These are phyloP conservation scores for Amphibalanus amphitrite DNA, from an alignment of 1,140 invertebrate genomes.

Conservation along the genomic window DNA sequence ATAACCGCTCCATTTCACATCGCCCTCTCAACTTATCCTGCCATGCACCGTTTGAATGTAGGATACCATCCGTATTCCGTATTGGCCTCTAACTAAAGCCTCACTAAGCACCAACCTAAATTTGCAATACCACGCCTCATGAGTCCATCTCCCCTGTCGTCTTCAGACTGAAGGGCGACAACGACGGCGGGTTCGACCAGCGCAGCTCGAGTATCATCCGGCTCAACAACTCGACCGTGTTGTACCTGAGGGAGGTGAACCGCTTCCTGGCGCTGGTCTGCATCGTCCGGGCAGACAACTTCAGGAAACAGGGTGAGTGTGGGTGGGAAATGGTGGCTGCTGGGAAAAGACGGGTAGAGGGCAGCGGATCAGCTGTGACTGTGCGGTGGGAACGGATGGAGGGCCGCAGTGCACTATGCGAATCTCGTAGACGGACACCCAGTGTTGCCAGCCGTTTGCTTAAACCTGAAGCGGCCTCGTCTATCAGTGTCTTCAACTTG, in stretches of 20 bases:
- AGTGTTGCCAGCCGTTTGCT: not conserved
- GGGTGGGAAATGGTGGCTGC: not conserved
- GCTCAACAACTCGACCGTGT: slow-evolving; percentile 89
- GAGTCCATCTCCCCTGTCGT: not conserved
- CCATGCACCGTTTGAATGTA: not conserved
- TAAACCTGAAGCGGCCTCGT: slow-evolving; percentile 8
- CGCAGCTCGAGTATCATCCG: slow-evolving; percentile 92
- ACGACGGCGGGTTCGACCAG: slow-evolving; percentile 75
- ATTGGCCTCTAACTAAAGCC: not conserved
- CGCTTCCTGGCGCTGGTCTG: slow-evolving; percentile 93
- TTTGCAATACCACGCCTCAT: not conserved
- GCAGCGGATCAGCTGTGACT: slow-evolving; percentile 8
- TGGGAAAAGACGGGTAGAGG: not conserved
- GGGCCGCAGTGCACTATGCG: too few species aligned
- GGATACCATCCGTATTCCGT: too few species aligned
- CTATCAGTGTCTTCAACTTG: not conserved
- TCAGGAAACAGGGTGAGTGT: slow-evolving; percentile 79
- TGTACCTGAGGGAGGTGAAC: slow-evolving; percentile 94
- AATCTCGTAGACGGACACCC: too few species aligned
- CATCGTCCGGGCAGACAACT: slow-evolving; percentile 92
- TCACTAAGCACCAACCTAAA: not conserved
- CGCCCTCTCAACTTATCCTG: not conserved
- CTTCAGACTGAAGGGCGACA: slow-evolving; percentile 44
- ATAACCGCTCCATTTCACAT: not conserved
- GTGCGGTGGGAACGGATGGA: not conserved